A percentile compares a stretch with the other conserved stretches of the same genome.
Conservation (phyloP, 1,140 invertebrate genomes). For the Drosophila orena region DNA sequence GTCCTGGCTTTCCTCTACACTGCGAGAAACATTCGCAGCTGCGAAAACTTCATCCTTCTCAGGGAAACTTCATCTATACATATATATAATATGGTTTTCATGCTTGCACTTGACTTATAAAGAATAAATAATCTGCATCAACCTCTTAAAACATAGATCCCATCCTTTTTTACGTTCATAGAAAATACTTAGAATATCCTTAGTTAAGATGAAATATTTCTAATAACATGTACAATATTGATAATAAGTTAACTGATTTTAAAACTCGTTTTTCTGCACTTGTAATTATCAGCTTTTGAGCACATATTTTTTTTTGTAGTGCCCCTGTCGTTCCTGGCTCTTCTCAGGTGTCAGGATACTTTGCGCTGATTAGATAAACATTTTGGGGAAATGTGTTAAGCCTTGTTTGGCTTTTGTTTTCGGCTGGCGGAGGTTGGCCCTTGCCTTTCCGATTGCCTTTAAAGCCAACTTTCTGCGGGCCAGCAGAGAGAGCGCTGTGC, state of each 20-base stretch:
- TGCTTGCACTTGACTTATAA: too few relatives aligned
- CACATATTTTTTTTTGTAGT: slow-evolving; percentile 16
- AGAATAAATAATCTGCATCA: background rate
- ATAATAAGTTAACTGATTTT: too few relatives aligned
- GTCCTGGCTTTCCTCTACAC: slow-evolving; percentile 7
- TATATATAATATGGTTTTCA: too few relatives aligned
- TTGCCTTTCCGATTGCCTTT: slow-evolving; percentile 40
- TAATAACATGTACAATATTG: too few relatives aligned
- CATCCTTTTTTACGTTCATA: background rate
- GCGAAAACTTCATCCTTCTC: too few relatives aligned
- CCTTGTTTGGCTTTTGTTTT: slow-evolving; percentile 82
- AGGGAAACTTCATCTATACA: too few relatives aligned
- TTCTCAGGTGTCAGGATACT: slow-evolving; percentile 81
- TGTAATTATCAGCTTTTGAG: too few relatives aligned
- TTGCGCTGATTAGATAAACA: slow-evolving; percentile 82
- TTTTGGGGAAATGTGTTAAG: slow-evolving; percentile 81
- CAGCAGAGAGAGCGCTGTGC: slow-evolving; percentile 47
- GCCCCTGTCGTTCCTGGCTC: slow-evolving; percentile 40
- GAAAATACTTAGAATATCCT: too few relatives aligned
- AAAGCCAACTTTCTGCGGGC: slow-evolving; percentile 70
- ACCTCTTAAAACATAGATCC: background rate
- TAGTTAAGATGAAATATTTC: too few relatives aligned
- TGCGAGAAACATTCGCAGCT: background rate
- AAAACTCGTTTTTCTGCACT: too few relatives aligned
- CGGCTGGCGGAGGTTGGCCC: slow-evolving; percentile 17